Evolutionary conservation across 1,140 invertebrate species (phyloP), one percentile per base, ranked within the genome.

Genomic region (Ctenoplectra terminalis): DNA sequence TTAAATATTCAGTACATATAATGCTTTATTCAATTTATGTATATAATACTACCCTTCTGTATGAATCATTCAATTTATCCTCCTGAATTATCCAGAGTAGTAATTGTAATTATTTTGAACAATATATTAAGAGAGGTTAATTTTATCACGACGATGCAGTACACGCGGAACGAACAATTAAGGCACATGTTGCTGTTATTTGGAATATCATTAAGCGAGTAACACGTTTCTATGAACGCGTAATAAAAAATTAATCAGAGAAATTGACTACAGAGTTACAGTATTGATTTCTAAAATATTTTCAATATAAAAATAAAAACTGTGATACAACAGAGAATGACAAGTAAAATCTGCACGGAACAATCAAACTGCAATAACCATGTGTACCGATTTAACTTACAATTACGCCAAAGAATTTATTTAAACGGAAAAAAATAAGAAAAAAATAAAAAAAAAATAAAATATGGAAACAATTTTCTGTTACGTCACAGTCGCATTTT

Each of bases 31-130:
- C 31, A 58, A 58, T 7, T 26, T 58, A 43, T 11, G 40, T 2
- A 17, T 6, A 58, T 26, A 0, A 6, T 17, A 31, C 29, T 58
- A n/a, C n/a, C n/a, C n/a, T 58, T 26, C 29, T 20, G 26, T 6
- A 15, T 58, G 26, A 1, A 58, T 31, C 26, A 9, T 60, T 37
- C 34, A 13, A 11, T 13, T 37, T 17, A 15, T n/a, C 37, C 31
- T 61, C 8, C 3, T 31, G 3, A 13, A 15, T 37, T 34, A 6
- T 1, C 34, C 13, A 63, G 34, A 37, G 37, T 60, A 34, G n/a
- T 63, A 63, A 63, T 37, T 37, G 20, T 63, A 26, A 64, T 64
- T 64, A 40, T 64, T 64, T 26, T 26, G 52, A n/a, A 52, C 13
- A 9, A 9, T 23, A 0, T 13, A 37, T n/a, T 8, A n/a, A n/a